Percentiles rank a stretch among this genome's conserved stretches.
These are phyloP conservation scores for Xestoiulus laeticollis DNA, from an alignment of 2,888 invertebrate species.

Conservation along the genomic window DNA sequence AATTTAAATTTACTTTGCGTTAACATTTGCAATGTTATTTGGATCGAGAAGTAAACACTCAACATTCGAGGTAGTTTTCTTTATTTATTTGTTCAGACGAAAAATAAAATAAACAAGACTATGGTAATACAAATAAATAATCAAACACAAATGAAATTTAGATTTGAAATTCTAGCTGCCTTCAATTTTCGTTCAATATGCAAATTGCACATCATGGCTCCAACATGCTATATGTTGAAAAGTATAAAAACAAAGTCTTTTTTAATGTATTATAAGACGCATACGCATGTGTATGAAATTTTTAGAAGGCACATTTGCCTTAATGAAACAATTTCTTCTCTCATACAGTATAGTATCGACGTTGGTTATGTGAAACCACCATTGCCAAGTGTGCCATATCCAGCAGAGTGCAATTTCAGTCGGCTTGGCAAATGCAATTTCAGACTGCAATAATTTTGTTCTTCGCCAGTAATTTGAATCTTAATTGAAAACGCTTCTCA, in stretches of 20 bases:
- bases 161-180: conserved; percentile 26
- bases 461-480: conserved; percentile 50
- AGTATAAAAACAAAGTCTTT: neutral
- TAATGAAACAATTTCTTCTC: neutral
- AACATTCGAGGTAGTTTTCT: neutral
- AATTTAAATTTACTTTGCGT: no score
- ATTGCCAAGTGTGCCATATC: neutral
- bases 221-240: no score
- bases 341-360: neutral
- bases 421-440: conserved; percentile 38
- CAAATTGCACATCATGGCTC: neutral
- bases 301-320: neutral
- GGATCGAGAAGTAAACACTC: neutral
- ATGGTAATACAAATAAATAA: neutral
- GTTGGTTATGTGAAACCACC: neutral
- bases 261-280: neutral
- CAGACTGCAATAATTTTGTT: conserved; percentile 48
- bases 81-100: neutral
- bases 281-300: neutral
- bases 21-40: neutral
- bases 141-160: neutral
- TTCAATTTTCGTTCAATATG: neutral
- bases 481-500: conserved; percentile 49
- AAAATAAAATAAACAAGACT: neutral
- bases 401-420: conserved; percentile 46